Evolutionary conservation across 2,888 invertebrate genomes (phyloP).

Genomic region (Philonicus albiceps): DNA sequence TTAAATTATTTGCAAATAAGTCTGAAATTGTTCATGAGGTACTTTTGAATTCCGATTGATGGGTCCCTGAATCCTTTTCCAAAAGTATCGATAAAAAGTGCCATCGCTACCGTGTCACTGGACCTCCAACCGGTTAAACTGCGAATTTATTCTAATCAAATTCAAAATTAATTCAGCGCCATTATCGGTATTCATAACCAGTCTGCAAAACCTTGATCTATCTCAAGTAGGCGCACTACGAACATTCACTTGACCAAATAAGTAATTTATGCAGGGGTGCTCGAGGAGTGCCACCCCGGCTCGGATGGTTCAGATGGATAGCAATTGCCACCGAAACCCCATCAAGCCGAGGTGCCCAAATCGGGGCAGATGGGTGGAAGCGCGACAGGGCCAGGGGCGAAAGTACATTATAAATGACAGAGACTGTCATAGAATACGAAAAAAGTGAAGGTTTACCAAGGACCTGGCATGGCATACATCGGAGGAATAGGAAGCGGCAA

Average conservation of each 20-base stretch:
- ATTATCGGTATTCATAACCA: constrained; percentile 46
- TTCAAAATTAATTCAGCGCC: constrained; percentile 38
- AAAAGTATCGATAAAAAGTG: background rate
- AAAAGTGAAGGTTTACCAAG: constrained; percentile 42
- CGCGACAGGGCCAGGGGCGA: constrained; percentile 8
- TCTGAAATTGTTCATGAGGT: background rate
- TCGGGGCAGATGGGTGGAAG: background rate
- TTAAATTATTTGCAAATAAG: background rate
- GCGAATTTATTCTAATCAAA: constrained; percentile 38
- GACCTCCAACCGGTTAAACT: background rate
- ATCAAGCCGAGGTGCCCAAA: constrained; percentile 19
- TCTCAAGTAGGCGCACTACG: constrained; percentile 46
- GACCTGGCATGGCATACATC: constrained; percentile 34
- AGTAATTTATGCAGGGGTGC: constrained; percentile 48
- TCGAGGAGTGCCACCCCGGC: constrained; percentile 30
- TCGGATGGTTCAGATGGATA: background rate
- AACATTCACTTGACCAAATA: constrained; percentile 49
- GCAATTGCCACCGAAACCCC: constrained; percentile 16
- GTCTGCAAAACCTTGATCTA: constrained; percentile 45
- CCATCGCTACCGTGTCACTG: background rate
- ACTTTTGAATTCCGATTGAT: background rate
- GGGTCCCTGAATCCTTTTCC: background rate
- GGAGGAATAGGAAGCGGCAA: constrained; percentile 43
- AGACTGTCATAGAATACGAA: constrained; percentile 49
- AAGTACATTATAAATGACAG: constrained; percentile 48